Base-by-base conservation (phyloP, 2,888 invertebrate species). In the Pilophorus perplexus region DNA sequence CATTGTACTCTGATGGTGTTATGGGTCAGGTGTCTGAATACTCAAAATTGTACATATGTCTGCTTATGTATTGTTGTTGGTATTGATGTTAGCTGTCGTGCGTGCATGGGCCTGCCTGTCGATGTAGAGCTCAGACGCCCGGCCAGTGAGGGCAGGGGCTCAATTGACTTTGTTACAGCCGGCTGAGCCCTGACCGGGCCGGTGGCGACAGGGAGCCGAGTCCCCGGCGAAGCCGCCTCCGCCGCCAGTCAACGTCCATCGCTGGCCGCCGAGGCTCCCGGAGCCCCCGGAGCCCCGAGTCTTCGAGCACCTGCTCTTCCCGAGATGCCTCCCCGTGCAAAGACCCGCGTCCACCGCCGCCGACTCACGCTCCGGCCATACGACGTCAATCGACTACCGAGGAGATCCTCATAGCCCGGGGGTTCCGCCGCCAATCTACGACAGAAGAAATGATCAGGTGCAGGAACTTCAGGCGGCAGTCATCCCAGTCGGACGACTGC, bases 391-490 rank as follows among this genome's bases (percentile, higher is more conserved):
- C 92, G 25, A 93, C 93, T 12, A 93, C 93, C 0, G 92, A 93
- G 76, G 93, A 93, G 78, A 93, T 93, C 73, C 79, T 93, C 40
- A 93, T 93, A 74, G 90, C 93, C 0, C 84, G 92, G 64, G 93
- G 93, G 1, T 93, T 93, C 77, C 83, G 93, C 0, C 82, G 93
- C 12, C 93, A 93, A 75, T 90, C 90, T 2, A 93, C 93, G 6
- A 93, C 92, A 0, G 93, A 93, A 75, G 93, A 93, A 78, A 93
- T 93, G 90, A 93, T 93, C 68, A 83, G 93, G 8, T 93, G 93
- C 75, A 82, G 93, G 28, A 93, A 93, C 76, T 93, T 93, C 75
- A 83, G 93, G n/a, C 83, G 93, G 16, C 90, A 91, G 77, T 90
- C 90, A 74, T 92, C 91, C 1, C 93, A 93, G 77, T 91, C 91